A percentile compares a stretch with the other conserved stretches of the same genome.
Conservation (phyloP, 2,113 vertebrate genomes). For the Lophochroa leadbeateri region DNA sequence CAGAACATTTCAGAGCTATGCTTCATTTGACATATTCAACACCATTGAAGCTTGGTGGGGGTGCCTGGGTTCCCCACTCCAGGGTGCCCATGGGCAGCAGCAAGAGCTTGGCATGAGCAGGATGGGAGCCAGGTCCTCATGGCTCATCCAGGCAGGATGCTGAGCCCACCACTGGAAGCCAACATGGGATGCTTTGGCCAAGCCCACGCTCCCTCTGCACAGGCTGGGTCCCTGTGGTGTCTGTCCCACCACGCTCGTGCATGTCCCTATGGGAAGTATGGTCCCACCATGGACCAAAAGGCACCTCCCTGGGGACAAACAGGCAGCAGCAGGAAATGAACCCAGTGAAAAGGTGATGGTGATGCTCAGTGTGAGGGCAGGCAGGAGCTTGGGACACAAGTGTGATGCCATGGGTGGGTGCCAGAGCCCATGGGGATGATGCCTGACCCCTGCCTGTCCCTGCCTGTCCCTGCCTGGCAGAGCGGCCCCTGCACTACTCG, state of each 20-base stretch:
- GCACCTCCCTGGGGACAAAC: not conserved
- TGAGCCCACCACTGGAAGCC: not conserved
- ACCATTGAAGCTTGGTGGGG: not conserved
- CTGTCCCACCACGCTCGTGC: not conserved
- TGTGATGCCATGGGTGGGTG: not conserved
- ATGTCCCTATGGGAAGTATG: not conserved
- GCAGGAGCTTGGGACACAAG: not conserved
- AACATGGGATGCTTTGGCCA: not conserved
- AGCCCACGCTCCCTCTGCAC: not conserved
- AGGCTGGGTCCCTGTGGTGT: not conserved
- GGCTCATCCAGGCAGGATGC: not conserved
- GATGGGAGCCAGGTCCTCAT: not conserved
- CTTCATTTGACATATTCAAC: not conserved
- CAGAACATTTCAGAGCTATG: not conserved
- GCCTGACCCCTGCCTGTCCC: not conserved
- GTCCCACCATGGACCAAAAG: not conserved
- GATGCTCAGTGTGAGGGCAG: not conserved
- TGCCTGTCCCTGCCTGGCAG: slow-evolving; percentile 63
- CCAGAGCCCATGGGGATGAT: not conserved
- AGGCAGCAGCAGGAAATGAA: too few species aligned
- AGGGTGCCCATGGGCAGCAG: not conserved
- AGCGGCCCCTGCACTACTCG: slow-evolving; percentile 88
- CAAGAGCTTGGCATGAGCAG: not conserved
- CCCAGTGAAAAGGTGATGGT: not conserved
- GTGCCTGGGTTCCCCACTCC: not conserved